These are phyloP conservation scores for Polydrusus pterygomalis DNA, from an alignment of 2,888 invertebrate genomes.

Conservation along the genomic window DNA sequence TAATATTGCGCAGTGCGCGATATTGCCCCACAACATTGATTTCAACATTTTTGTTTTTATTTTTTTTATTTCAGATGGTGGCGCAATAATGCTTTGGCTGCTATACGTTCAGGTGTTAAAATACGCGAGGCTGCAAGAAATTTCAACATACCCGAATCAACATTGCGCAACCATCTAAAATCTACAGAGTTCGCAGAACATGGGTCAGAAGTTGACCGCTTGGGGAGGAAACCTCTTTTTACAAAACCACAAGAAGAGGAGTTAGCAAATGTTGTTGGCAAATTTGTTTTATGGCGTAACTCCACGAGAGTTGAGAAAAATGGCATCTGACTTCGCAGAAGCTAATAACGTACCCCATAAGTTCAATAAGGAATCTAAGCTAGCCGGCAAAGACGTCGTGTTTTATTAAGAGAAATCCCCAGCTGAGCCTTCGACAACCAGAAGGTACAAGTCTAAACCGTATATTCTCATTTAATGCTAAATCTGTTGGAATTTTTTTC, in stretches of 20 bases:
- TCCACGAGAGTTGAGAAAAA: slow-evolving; percentile 38
- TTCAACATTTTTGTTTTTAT: not conserved
- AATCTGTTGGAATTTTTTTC: slow-evolving; percentile 35
- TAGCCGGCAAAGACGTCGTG: slow-evolving; percentile 30
- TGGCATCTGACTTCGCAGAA: slow-evolving; percentile 46
- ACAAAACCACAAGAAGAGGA: slow-evolving; percentile 47
- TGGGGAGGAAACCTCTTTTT: slow-evolving; percentile 41
- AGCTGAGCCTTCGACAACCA: slow-evolving; percentile 46
- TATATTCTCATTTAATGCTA: slow-evolving; percentile 47
- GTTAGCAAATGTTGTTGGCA: slow-evolving; percentile 46
- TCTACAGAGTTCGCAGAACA: slow-evolving; percentile 1
- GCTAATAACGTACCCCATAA: slow-evolving; percentile 5
- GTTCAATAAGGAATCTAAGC: not conserved
- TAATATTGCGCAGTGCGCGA: not conserved
- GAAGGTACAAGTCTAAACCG: slow-evolving; percentile 48
- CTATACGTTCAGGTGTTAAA: slow-evolving; percentile 27
- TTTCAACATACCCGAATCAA: slow-evolving; percentile 46
- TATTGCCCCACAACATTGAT: too few species aligned
- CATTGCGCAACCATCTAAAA: slow-evolving; percentile 12
- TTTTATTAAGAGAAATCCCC: slow-evolving; percentile 41
- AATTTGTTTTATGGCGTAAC: slow-evolving; percentile 39
- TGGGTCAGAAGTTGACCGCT: slow-evolving; percentile 15
- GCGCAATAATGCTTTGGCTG: slow-evolving; percentile 30
- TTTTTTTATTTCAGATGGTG: slow-evolving; percentile 18
- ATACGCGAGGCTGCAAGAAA: slow-evolving; percentile 39